phyloP scores from a whole-genome alignment of 2,888 invertebrate species.

The Ypsolopha sequella region DNA sequence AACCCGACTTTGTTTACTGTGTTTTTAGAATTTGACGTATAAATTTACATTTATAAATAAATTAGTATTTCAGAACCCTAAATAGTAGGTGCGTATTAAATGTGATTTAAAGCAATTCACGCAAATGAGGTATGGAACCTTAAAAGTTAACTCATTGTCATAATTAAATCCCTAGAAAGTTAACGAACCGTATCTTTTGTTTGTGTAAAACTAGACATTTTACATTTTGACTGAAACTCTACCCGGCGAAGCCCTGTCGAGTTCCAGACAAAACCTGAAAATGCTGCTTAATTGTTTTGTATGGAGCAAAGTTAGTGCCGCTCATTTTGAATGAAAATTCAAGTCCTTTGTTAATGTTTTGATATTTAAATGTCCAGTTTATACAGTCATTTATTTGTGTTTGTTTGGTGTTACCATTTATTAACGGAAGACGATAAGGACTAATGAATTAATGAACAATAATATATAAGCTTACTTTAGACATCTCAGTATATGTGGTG shows the following conservation, averaged over 20 bases:
- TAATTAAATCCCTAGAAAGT: background rate
- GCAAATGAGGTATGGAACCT: no score
- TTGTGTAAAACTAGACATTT: constrained; percentile 1
- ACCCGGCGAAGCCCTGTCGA: background rate
- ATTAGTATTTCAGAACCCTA: no score
- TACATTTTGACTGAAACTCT: background rate
- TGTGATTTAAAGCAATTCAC: no score
- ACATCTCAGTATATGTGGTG: no score
- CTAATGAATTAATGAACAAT: no score
- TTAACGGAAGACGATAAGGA: no score
- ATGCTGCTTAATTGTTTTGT: constrained; percentile 3
- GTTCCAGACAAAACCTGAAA: constrained; percentile 3
- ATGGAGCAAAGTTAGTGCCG: background rate
- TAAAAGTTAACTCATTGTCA: background rate
- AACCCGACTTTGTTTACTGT: no score
- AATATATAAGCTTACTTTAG: no score
- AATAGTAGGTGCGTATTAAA: no score
- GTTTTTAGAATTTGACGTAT: no score
- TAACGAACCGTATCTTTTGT: background rate
- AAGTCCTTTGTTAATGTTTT: background rate
- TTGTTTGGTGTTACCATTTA: no score
- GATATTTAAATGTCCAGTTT: background rate
- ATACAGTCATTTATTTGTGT: background rate
- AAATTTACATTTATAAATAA: no score
- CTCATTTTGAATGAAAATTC: background rate